Evolutionary conservation across 2,797 vertebrate genomes (phyloP).

Genomic region (Cyclopterus lumpus): DNA sequence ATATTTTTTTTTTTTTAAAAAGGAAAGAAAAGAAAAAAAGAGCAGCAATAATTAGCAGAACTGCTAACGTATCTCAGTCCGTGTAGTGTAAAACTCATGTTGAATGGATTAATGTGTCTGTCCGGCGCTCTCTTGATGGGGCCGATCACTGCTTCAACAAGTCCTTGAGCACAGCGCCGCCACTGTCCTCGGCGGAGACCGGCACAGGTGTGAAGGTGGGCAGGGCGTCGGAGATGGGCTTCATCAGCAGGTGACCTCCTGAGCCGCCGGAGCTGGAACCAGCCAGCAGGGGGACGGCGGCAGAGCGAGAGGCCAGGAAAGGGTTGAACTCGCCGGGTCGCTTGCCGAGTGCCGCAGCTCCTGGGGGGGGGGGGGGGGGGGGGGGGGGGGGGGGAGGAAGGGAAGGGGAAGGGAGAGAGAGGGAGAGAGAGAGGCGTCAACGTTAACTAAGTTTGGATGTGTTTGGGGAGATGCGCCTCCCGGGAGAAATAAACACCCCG

Average conservation of each 20-base stretch:
- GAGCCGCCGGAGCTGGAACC: slow-evolving; percentile 68
- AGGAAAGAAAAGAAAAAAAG: background rate
- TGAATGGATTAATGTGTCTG: slow-evolving; percentile 80
- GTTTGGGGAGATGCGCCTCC: background rate
- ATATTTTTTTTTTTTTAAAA: background rate
- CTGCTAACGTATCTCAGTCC: slow-evolving; percentile 25
- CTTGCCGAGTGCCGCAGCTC: slow-evolving; percentile 73
- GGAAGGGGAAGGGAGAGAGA: too few relatives aligned
- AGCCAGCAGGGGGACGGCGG: slow-evolving; percentile 90
- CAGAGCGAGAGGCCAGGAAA: slow-evolving; percentile 94
- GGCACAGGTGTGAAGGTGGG: slow-evolving; percentile 96
- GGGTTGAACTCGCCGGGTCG: slow-evolving; percentile 85
- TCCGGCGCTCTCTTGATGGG: slow-evolving; percentile 35
- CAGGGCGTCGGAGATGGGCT: slow-evolving; percentile 91
- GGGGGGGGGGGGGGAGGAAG: too few relatives aligned
- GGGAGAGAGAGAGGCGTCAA: background rate
- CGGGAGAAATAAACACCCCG: background rate
- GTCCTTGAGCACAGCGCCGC: slow-evolving; percentile 92
- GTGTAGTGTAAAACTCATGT: slow-evolving; percentile 45
- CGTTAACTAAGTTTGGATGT: background rate
- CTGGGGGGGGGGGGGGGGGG: slow-evolving; percentile 61
- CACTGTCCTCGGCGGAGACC: slow-evolving; percentile 91
- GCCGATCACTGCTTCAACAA: slow-evolving; percentile 90
- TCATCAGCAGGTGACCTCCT: slow-evolving; percentile 94
- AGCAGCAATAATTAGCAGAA: slow-evolving; percentile 36